A percentile compares a stretch with the other conserved stretches of the same genome.
phyloP scores from a whole-genome alignment of 2,113 vertebrate species.

The Sterna hirundo region DNA sequence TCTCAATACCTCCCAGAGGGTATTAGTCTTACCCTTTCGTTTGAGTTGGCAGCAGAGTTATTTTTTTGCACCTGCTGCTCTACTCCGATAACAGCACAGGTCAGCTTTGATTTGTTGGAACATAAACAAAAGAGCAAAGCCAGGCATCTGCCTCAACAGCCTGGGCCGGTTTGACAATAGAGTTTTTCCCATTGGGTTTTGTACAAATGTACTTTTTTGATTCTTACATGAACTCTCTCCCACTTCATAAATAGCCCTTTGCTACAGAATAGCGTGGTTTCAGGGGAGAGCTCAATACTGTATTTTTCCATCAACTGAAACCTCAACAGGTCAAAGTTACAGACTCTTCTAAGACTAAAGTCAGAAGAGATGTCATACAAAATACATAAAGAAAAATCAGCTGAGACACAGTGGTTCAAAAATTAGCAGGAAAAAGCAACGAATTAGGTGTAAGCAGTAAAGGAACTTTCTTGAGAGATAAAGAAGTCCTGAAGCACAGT shows the following conservation, averaged over 20 bases:
- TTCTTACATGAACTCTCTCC: not conserved
- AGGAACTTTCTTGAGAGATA: not conserved
- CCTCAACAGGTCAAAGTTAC: not conserved
- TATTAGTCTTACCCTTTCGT: conserved; percentile 74
- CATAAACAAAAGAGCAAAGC: conserved; percentile 82
- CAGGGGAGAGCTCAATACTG: not conserved
- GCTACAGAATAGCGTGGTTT: not conserved
- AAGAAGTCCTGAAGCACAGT: not conserved
- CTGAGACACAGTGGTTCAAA: not conserved
- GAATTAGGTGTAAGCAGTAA: not conserved
- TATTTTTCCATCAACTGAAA: conserved; percentile 57
- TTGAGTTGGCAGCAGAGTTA: conserved; percentile 78
- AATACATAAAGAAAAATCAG: not conserved
- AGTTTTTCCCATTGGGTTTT: conserved; percentile 61
- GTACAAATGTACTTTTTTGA: conserved; percentile 59
- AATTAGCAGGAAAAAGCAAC: not conserved
- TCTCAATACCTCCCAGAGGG: conserved; percentile 75
- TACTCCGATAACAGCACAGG: conserved; percentile 75
- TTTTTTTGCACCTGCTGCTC: conserved; percentile 82
- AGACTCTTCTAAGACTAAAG: not conserved
- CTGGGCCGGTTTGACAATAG: conserved; percentile 59
- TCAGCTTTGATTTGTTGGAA: conserved; percentile 80
- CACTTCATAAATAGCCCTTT: not conserved
- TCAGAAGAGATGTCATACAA: not conserved
- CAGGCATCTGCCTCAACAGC: conserved; percentile 79